phyloP scores from a whole-genome alignment of 2,888 invertebrate genomes.

The Scaptomyza parva region DNA sequence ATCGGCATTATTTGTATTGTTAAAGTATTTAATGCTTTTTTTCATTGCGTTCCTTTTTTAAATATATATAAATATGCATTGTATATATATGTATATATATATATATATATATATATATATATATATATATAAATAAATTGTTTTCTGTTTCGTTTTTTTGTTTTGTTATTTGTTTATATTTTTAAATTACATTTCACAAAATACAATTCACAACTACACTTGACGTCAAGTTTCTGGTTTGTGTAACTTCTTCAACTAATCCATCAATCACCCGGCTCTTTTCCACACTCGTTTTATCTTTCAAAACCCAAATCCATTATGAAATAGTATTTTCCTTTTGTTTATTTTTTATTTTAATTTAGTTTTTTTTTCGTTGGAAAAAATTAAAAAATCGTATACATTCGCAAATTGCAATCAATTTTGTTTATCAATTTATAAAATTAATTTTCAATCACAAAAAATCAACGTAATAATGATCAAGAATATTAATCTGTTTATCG shows the following conservation, averaged over 20 bases:
- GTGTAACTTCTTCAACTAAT: constrained; percentile 73
- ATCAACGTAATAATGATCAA: constrained; percentile 63
- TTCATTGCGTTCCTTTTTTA: constrained; percentile 46
- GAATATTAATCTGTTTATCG: constrained; percentile 49
- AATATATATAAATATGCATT: constrained; percentile 73
- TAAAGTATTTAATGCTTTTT: constrained; percentile 63
- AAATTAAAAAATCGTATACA: constrained; percentile 83
- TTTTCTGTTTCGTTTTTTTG: constrained; percentile 45
- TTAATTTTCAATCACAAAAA: constrained; percentile 79
- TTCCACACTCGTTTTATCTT: constrained; percentile 24
- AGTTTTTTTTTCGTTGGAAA: constrained; percentile 57
- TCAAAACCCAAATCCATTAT: constrained; percentile 69
- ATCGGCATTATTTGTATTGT: constrained; percentile 56
- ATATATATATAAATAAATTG: constrained; percentile 72
- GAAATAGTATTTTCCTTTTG: constrained; percentile 60
- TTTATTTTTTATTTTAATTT: constrained; percentile 42
- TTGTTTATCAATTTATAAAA: constrained; percentile 71
- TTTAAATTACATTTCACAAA: constrained; percentile 83
- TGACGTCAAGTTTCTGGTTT: constrained; percentile 76
- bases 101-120: constrained; percentile 71
- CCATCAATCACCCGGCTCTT: constrained; percentile 54
- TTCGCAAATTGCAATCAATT: constrained; percentile 81
- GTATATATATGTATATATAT: constrained; percentile 75
- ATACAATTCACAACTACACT: constrained; percentile 84
- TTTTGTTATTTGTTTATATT: constrained; percentile 48